A percentile compares a stretch with the other conserved stretches of the same genome.
These are phyloP conservation scores for Triplophysa tibetana DNA, from an alignment of 2,113 vertebrate species.

Conservation along the genomic window DNA sequence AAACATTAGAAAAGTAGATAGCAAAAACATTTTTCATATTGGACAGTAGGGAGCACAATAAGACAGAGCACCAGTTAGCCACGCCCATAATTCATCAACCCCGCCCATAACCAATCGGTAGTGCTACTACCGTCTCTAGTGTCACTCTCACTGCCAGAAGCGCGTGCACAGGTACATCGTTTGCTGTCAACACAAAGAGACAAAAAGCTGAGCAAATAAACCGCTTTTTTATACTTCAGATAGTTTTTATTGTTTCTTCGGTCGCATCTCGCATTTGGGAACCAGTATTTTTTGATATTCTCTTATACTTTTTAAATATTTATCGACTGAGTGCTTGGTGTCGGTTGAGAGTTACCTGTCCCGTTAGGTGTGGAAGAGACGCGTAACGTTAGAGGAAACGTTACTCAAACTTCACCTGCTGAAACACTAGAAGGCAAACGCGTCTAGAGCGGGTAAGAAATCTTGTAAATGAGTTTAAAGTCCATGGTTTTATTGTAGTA, in stretches of 20 bases:
- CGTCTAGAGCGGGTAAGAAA: slow-evolving; percentile 31
- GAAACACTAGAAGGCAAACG: not conserved
- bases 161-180: not conserved
- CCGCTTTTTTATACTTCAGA: not conserved
- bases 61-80: not conserved
- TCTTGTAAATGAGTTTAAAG: not conserved
- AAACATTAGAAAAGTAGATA: no score
- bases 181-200: slow-evolving; percentile 4
- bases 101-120: slow-evolving; percentile 11
- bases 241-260: not conserved
- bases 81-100: slow-evolving; percentile 1
- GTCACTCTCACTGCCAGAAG: not conserved
- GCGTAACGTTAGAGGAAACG: slow-evolving; percentile 17
- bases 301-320: not conserved
- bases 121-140: slow-evolving; percentile 2
- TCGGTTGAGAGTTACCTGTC: slow-evolving; percentile 17
- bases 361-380: slow-evolving; percentile 34
- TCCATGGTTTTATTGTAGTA: no score
- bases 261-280: not conserved
- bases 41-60: slow-evolving; percentile 46
- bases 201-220: not conserved
- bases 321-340: slow-evolving; percentile 35
- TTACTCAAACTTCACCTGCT: slow-evolving; percentile 10
- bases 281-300: not conserved
- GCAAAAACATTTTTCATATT: not conserved